Evolutionary conservation across 2,888 invertebrate species (phyloP), one percentile per base, ranked within the genome.

Genomic region (Eupithecia inturbata): DNA sequence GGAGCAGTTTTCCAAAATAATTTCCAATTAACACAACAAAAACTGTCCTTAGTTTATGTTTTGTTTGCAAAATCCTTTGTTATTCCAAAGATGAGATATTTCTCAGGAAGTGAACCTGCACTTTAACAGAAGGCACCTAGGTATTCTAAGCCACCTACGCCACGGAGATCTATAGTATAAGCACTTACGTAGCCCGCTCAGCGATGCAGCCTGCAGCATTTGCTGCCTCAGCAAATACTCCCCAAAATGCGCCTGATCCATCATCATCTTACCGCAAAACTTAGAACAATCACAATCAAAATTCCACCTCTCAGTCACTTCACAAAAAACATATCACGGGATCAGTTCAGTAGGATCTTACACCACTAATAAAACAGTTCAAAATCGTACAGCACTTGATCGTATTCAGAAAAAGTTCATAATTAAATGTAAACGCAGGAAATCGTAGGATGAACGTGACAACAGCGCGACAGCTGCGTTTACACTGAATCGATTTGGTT

Each of bases 141-240:
- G 39, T 41, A 41, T 19, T 16, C 41, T 41, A 16, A 41, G 16
- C 6, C 16, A 22, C 53, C 53, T 10, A 10, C 10, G 16, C 6
- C 45, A 5, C 2, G 6, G 22, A 28, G 0, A 36, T n/a, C 9
- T 22, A 53, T 22, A 19, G 10, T 64, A 14, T 16, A 57, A 57
- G 14, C 10, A 75, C 94, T 93, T 87, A 94, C 94, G 94, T 63
- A 94, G 82, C 70, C 94, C 90, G 74, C 92, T 93, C 3, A 94
- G 86, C 12, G 93, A 93, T 19, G 93, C 94, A 26, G 94, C 94
- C 72, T 94, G 94, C 80, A 94, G 80, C 94, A 94, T 94, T 87
- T 94, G 94, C 84, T 94, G 94, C 81, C 94, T 90, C 85, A 94
- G 87, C 86, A 94, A 86, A 83, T 94, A 94, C 85, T 94, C 94